phyloP scores from a whole-genome alignment of 2,113 vertebrate genomes.

The Crotalus helleri region DNA sequence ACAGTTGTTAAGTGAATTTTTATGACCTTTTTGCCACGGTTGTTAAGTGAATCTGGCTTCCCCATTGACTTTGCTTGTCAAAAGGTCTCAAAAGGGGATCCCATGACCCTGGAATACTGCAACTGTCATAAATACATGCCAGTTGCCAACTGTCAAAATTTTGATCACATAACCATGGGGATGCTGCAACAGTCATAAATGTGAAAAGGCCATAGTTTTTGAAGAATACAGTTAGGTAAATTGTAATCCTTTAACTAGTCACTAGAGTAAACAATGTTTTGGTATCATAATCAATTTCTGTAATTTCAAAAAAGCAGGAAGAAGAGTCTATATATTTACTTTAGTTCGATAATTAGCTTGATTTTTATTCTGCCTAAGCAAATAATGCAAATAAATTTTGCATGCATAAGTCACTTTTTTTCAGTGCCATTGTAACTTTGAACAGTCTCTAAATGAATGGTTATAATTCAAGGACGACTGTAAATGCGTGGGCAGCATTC shows the following conservation, averaged over 20 bases:
- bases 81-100: neutral
- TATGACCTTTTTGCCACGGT: neutral
- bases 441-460: neutral
- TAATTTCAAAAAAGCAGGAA: neutral
- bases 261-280: neutral
- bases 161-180: neutral
- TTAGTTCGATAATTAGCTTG: neutral
- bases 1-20: neutral
- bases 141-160: neutral
- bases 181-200: neutral
- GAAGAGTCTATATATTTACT: neutral
- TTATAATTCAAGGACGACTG: neutral
- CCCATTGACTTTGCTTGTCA: neutral
- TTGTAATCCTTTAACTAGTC: neutral
- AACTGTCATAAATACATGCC: no score
- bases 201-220: neutral
- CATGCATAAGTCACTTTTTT: neutral
- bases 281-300: neutral
- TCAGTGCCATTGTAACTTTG: neutral
- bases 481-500: neutral
- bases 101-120: neutral
- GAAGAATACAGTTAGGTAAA: neutral
- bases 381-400: neutral
- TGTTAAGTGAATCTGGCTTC: neutral
- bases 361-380: neutral